Evolutionary conservation across 1,140 invertebrate genomes (phyloP).

Genomic region (Oryzaephilus surinamensis): DNA sequence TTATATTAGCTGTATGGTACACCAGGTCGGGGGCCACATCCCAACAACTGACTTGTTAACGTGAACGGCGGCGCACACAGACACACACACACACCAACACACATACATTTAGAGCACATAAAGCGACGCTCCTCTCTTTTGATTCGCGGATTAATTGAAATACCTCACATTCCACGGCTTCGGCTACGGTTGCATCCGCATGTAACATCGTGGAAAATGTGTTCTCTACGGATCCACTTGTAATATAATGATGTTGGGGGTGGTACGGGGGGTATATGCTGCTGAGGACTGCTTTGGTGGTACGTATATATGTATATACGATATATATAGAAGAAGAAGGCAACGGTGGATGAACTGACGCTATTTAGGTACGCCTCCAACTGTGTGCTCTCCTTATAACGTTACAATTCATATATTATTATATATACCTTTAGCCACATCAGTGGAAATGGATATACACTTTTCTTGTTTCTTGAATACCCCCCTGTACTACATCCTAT

Average conservation of each 20-base stretch:
- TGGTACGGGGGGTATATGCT: background rate
- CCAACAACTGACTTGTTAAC: slow-evolving; percentile 2
- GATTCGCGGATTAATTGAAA: slow-evolving; percentile 37
- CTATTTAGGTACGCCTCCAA: no score
- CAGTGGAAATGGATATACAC: no score
- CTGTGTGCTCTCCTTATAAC: no score
- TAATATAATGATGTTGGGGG: slow-evolving; percentile 7
- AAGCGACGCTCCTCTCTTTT: slow-evolving; percentile 35
- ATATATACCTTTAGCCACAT: no score
- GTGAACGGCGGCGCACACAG: background rate
- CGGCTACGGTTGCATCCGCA: slow-evolving; percentile 9
- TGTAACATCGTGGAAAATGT: slow-evolving; percentile 13
- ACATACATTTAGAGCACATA: slow-evolving; percentile 13
- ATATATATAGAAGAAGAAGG: background rate
- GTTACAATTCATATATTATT: no score
- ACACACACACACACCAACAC: background rate
- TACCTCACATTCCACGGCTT: slow-evolving; percentile 33
- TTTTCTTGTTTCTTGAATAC: no score
- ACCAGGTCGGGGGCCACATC: no score
- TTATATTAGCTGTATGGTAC: background rate
- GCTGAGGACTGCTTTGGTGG: slow-evolving; percentile 3
- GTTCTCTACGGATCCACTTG: slow-evolving; percentile 1
- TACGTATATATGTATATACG: background rate
- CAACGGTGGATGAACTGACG: background rate
- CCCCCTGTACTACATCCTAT: no score